phyloP scores from a whole-genome alignment of 2,113 vertebrate genomes.

The Sinocyclocheilus anophthalmus region DNA sequence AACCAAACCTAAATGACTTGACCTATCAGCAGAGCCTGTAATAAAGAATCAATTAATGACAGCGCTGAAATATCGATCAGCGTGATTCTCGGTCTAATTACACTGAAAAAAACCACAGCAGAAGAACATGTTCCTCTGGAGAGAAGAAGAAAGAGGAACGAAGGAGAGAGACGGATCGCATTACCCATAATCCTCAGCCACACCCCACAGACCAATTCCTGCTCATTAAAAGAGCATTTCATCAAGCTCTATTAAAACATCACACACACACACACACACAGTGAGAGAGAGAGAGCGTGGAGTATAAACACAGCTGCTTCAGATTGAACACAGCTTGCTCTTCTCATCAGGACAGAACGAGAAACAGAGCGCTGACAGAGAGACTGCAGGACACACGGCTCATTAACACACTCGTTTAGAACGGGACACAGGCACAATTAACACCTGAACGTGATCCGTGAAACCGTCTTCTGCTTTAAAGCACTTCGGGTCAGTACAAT shows the following conservation, averaged over 20 bases:
- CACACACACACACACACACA: background rate
- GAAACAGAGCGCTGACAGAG: background rate
- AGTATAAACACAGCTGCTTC: slow-evolving; percentile 31
- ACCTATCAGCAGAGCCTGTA: too few relatives aligned
- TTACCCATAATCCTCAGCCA: slow-evolving; percentile 36
- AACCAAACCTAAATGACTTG: background rate
- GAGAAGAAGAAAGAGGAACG: background rate
- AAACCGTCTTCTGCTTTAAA: too few relatives aligned
- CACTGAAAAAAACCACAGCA: background rate
- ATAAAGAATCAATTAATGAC: background rate
- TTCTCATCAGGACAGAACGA: background rate
- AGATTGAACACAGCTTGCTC: background rate
- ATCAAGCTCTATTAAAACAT: slow-evolving; percentile 9
- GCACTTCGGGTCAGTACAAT: too few relatives aligned
- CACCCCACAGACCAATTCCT: slow-evolving; percentile 36
- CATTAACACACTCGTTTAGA: background rate
- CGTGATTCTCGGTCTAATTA: background rate
- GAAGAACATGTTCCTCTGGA: background rate
- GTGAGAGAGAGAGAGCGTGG: background rate
- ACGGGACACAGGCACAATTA: background rate
- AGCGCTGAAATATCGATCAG: background rate
- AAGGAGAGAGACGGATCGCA: background rate
- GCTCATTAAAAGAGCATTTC: slow-evolving; percentile 39
- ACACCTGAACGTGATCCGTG: too few relatives aligned
- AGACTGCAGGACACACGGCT: background rate